Conservation (phyloP, 2,797 vertebrate genomes). For the Acanthurus lineatus region DNA sequence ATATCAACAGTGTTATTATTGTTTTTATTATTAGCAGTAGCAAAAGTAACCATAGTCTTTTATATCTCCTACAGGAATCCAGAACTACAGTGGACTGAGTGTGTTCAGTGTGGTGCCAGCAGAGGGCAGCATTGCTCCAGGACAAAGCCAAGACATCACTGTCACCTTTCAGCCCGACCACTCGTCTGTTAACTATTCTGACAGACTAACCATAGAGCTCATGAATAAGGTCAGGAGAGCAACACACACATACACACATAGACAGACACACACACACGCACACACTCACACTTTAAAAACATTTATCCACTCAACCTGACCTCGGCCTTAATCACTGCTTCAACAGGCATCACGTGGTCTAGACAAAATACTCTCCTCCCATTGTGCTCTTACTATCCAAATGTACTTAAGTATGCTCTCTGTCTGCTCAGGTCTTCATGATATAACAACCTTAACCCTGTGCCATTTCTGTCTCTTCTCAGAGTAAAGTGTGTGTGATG, state of each 20-base stretch:
- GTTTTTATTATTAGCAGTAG: neutral
- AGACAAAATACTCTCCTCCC: neutral
- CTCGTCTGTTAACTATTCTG: slow-evolving; percentile 88
- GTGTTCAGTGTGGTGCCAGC: slow-evolving; percentile 89
- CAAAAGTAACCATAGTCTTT: neutral
- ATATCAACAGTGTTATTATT: no score
- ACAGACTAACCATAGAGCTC: slow-evolving; percentile 87
- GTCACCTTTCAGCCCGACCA: slow-evolving; percentile 94
- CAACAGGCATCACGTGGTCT: slow-evolving; percentile 7
- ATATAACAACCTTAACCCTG: slow-evolving; percentile 19
- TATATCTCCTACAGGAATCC: slow-evolving; percentile 83
- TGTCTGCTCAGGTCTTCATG: neutral
- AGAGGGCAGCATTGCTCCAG: slow-evolving; percentile 85
- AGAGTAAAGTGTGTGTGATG: slow-evolving; percentile 87
- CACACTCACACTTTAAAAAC: neutral
- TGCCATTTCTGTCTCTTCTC: slow-evolving; percentile 34
- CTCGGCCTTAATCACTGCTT: slow-evolving; percentile 4
- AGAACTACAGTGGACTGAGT: slow-evolving; percentile 89
- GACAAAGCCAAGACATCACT: slow-evolving; percentile 83
- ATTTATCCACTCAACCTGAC: slow-evolving; percentile 12
- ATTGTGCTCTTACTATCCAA: neutral
- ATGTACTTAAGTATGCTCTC: slow-evolving; percentile 1
- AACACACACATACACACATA: neutral
- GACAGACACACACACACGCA: no score
- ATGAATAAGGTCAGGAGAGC: slow-evolving; percentile 86